Percentiles rank a stretch among this genome's conserved stretches.
These are phyloP conservation scores for Acanthoscelides obtectus DNA, from an alignment of 2,888 invertebrate genomes.

Conservation along the genomic window DNA sequence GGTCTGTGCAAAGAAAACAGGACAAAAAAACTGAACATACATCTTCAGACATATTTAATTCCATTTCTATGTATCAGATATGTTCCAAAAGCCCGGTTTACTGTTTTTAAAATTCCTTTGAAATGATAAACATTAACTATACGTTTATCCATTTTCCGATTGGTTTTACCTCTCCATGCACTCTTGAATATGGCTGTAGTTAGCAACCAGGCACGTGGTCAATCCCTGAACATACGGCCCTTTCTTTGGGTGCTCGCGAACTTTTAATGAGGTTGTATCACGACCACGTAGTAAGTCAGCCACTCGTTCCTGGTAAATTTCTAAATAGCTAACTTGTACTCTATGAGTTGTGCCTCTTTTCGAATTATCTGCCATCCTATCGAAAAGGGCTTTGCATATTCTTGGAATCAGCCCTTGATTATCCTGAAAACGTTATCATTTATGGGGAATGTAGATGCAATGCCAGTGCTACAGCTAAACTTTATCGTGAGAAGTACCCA, in stretches of 20 bases:
- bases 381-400: constrained; percentile 79
- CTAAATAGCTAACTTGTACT: constrained; percentile 71
- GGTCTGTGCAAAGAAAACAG: background rate
- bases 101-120: too few relatives aligned
- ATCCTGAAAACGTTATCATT: constrained; percentile 49
- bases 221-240: constrained; percentile 83
- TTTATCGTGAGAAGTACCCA: too few relatives aligned
- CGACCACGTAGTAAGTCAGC: constrained; percentile 61
- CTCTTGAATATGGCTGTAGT: constrained; percentile 82
- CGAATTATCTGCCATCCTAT: constrained; percentile 74
- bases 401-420: constrained; percentile 80
- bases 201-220: constrained; percentile 79
- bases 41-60: too few relatives aligned
- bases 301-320: constrained; percentile 64
- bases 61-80: too few relatives aligned
- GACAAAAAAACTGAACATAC: too few relatives aligned
- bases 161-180: constrained; percentile 41
- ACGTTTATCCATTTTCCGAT: too few relatives aligned
- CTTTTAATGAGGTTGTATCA: constrained; percentile 50
- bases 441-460: background rate
- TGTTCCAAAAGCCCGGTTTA: too few relatives aligned
- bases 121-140: too few relatives aligned
- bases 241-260: constrained; percentile 70
- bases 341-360: constrained; percentile 79
- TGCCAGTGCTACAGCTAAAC: too few relatives aligned